Evolutionary conservation across 2,113 vertebrate genomes (phyloP), one percentile per base, ranked within the genome.

Genomic region (Macrotis lagotis): DNA sequence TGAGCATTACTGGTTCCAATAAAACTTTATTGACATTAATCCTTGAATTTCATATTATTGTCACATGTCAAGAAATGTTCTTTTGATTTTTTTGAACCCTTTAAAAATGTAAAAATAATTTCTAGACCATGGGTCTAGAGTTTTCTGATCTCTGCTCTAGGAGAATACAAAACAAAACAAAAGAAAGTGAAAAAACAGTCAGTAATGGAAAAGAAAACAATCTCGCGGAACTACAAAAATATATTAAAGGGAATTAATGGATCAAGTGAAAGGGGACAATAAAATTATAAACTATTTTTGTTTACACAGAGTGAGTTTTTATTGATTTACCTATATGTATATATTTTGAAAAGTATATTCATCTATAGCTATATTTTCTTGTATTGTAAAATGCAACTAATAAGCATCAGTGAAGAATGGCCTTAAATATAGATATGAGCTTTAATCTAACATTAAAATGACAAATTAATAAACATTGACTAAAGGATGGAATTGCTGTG

Each of bases 141-240:
- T 83, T 22, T 83, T 3, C 37, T 22, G 37, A 83, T 19, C 37
- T 83, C 16, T 83, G 66, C n/a, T 83, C 16, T 83, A 44, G 66
- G 37, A 74, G 37, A 83, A 83, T 44, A 83, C 11, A 83, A 83
- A 83, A 83, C 11, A 83, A 83, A 74, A 74, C 14, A n/a, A 74
- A 83, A 24, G 0, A 4, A 83, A 66, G 31, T 12, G 26, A 66
- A 66, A 83, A 83, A 74, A 6, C 12, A 44, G 22, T 22, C 1
- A 19, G 8, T 44, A 48, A 48, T 91, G 53, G 52, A 37, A 93
- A 91, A 47, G 48, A 89, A 92, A 51, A 89, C 51, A 55, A 94
- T 47, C 92, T 47, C 92, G 91, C 51, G 52, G 48, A 91, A 24
- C 48, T 95, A n/a, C 89, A 53, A 44, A 90, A 53, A 88, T 50